A percentile compares a stretch with the other conserved stretches of the same genome.
Conservation (phyloP, 2,888 invertebrate genomes). For the Netelia fuscicornis region DNA sequence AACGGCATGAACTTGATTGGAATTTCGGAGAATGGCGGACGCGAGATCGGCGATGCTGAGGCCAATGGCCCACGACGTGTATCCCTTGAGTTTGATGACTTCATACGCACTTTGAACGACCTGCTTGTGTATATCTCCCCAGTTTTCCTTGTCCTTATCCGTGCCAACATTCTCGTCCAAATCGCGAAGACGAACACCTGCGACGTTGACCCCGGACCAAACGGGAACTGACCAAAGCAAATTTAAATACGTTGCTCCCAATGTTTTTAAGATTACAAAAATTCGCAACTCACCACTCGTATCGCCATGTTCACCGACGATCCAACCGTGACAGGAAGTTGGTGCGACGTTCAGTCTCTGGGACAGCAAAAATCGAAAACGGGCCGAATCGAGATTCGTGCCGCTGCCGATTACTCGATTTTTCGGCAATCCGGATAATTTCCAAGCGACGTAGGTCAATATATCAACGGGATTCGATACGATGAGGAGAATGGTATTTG, state of each 20-base stretch:
- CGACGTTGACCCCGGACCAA: constrained; percentile 97
- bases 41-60: constrained; percentile 91
- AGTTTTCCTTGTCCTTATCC: constrained; percentile 91
- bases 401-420: constrained; percentile 96
- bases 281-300: constrained; percentile 88
- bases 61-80: constrained; percentile 96
- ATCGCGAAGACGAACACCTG: constrained; percentile 93
- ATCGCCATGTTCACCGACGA: constrained; percentile 98
- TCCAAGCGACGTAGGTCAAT: constrained; percentile 97
- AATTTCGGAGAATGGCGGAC: constrained; percentile 90
- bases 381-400: constrained; percentile 96
- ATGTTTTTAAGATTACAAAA: not conserved
- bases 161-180: constrained; percentile 91
- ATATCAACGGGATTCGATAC: constrained; percentile 98
- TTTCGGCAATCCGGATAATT: constrained; percentile 94
- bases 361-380: constrained; percentile 95
- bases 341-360: constrained; percentile 93
- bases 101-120: constrained; percentile 95
- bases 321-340: constrained; percentile 95
- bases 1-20: constrained; percentile 91
- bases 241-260: not conserved
- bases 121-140: constrained; percentile 91
- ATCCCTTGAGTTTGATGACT: constrained; percentile 94
- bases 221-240: constrained; percentile 89
- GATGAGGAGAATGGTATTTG: constrained; percentile 93